Conservation (phyloP, 2,888 invertebrate species). For the Hydropsyche betteni region DNA sequence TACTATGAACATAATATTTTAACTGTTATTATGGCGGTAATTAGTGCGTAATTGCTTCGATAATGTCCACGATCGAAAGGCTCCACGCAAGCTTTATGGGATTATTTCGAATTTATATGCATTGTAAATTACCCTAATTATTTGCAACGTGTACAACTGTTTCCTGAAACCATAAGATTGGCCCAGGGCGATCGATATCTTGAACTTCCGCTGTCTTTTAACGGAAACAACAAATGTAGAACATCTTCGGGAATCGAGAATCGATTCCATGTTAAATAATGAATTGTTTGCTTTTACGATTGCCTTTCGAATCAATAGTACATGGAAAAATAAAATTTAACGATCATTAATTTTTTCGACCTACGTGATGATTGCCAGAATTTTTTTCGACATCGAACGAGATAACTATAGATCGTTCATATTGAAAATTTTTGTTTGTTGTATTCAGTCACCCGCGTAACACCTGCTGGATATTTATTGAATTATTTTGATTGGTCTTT, state of each 20-base stretch:
- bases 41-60: conserved; percentile 19
- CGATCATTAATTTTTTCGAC: background rate
- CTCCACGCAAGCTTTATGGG: conserved; percentile 4
- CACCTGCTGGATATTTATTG: conserved; percentile 47
- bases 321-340: background rate
- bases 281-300: background rate
- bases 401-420: conserved; percentile 10
- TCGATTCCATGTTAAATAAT: background rate
- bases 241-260: conserved; percentile 1
- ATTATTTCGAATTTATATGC: conserved; percentile 30
- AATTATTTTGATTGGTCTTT: conserved; percentile 48
- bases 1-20: conserved; percentile 2
- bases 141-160: conserved; percentile 28
- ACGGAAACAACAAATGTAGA: conserved; percentile 34
- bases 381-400: background rate
- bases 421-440: conserved; percentile 34
- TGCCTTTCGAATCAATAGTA: background rate
- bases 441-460: conserved; percentile 28
- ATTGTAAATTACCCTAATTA: conserved; percentile 35
- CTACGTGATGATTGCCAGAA: background rate
- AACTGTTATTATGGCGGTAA: conserved; percentile 16
- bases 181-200: conserved; percentile 34
- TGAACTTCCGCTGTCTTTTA: conserved; percentile 26
- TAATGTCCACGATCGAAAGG: conserved; percentile 18
- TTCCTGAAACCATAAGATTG: conserved; percentile 23